phyloP scores from a whole-genome alignment of 2,888 invertebrate genomes.

The Seira musarum region DNA sequence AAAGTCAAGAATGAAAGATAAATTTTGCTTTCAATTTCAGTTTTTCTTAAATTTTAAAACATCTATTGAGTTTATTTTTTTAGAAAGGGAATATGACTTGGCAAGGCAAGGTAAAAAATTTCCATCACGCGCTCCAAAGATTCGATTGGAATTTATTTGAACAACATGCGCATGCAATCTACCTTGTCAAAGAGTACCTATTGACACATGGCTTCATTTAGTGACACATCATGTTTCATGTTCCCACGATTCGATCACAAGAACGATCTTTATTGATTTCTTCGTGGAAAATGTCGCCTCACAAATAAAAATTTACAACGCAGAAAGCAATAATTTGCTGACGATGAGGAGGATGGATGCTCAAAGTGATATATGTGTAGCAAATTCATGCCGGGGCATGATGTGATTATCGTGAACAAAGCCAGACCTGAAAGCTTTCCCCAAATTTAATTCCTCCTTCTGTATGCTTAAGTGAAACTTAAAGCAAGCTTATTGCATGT shows the following conservation, averaged over 20 bases:
- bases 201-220: too few species aligned
- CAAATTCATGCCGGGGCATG: too few species aligned
- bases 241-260: constrained; percentile 7
- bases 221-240: neutral
- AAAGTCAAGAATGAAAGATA: constrained; percentile 1
- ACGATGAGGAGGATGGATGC: too few species aligned
- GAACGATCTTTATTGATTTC: constrained; percentile 1
- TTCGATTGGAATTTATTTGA: neutral
- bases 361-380: too few species aligned
- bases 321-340: too few species aligned
- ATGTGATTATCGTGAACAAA: too few species aligned
- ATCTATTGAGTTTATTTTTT: neutral
- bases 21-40: too few species aligned
- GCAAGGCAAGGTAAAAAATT: neutral
- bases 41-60: neutral
- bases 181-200: neutral
- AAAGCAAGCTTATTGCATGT: too few species aligned
- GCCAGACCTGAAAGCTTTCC: too few species aligned
- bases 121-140: neutral
- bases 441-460: too few species aligned
- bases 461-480: too few species aligned
- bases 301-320: too few species aligned
- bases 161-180: neutral
- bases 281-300: neutral
- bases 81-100: neutral